These are phyloP conservation scores for Parauchenoglanis ngamensis DNA, from an alignment of 2,797 vertebrate species.

Conservation along the genomic window DNA sequence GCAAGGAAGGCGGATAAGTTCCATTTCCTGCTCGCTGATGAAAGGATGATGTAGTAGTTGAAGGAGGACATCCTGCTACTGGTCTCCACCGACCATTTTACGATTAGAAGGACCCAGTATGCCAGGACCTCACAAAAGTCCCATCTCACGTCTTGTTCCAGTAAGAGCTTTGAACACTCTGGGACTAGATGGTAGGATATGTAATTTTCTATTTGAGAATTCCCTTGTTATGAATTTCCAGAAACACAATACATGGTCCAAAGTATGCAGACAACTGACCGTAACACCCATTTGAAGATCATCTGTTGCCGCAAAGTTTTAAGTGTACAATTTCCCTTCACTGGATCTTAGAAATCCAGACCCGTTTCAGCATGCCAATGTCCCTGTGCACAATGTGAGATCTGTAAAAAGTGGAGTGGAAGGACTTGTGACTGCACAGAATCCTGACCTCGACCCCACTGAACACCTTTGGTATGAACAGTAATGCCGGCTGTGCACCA, in stretches of 20 bases:
- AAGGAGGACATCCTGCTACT: constrained; percentile 68
- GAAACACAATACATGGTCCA: neutral
- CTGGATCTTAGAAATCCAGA: neutral
- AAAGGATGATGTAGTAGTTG: constrained; percentile 60
- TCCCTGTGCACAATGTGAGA: neutral
- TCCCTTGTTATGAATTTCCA: neutral
- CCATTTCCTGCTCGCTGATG: constrained; percentile 62
- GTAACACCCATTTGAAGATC: neutral
- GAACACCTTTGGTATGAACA: neutral
- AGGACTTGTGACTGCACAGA: neutral
- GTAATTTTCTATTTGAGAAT: neutral
- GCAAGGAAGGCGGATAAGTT: constrained; percentile 53
- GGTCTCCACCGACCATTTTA: constrained; percentile 34
- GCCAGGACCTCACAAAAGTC: constrained; percentile 11
- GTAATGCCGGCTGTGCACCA: neutral
- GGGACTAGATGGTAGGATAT: neutral
- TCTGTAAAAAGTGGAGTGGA: neutral
- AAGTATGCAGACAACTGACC: neutral
- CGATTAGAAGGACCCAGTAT: constrained; percentile 31
- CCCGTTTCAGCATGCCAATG: neutral
- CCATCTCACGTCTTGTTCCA: constrained; percentile 12
- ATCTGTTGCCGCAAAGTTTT: neutral
- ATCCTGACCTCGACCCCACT: neutral
- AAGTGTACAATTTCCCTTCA: neutral
- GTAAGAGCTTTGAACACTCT: constrained; percentile 5